Evolutionary conservation across 2,113 vertebrate genomes (phyloP).

Genomic region (Corydoras maculifer): DNA sequence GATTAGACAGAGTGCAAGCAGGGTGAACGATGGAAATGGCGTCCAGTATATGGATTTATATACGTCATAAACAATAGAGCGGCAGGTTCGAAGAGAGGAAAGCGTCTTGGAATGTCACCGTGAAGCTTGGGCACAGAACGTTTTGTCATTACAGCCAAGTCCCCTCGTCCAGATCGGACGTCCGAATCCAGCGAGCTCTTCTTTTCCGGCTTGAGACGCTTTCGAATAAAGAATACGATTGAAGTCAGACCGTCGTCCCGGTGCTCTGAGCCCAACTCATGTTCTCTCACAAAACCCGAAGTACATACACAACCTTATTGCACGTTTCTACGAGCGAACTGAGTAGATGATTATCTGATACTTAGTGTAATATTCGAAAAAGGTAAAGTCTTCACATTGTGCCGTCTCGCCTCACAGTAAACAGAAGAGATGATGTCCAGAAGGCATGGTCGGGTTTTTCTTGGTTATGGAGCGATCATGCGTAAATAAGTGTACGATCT

Average conservation of each 20-base stretch:
- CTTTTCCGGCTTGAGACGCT: conserved; percentile 11
- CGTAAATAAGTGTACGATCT: conserved; percentile 35
- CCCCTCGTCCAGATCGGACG: conserved; percentile 19
- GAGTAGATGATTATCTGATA: conserved; percentile 34
- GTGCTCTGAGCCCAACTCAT: conserved; percentile 10
- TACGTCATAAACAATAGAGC: conserved; percentile 2
- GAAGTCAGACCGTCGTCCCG: conserved; percentile 20
- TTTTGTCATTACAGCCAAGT: conserved; percentile 19
- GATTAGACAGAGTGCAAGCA: conserved; percentile 66
- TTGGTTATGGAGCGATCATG: conserved; percentile 40
- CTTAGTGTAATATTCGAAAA: conserved; percentile 39
- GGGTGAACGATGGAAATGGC: conserved; percentile 46
- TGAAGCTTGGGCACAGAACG: conserved; percentile 19
- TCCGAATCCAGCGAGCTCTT: conserved; percentile 2
- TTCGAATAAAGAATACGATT: conserved; percentile 31
- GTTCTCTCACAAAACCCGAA: conserved; percentile 10
- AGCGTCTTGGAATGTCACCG: conserved; percentile 3
- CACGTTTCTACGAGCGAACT: conserved; percentile 40
- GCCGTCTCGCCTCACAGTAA: conserved; percentile 41
- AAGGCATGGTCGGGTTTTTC: conserved; percentile 30
- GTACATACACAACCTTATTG: conserved; percentile 39
- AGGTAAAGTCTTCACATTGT: conserved; percentile 11
- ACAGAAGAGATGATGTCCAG: conserved; percentile 39
- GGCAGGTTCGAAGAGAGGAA: conserved; percentile 20
- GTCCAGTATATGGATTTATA: conserved; percentile 28